Percentiles rank a stretch among this genome's conserved stretches.
Evolutionary conservation across 1,140 invertebrate genomes (phyloP).

Genomic region (Trachymyrmex cornetzi): DNA sequence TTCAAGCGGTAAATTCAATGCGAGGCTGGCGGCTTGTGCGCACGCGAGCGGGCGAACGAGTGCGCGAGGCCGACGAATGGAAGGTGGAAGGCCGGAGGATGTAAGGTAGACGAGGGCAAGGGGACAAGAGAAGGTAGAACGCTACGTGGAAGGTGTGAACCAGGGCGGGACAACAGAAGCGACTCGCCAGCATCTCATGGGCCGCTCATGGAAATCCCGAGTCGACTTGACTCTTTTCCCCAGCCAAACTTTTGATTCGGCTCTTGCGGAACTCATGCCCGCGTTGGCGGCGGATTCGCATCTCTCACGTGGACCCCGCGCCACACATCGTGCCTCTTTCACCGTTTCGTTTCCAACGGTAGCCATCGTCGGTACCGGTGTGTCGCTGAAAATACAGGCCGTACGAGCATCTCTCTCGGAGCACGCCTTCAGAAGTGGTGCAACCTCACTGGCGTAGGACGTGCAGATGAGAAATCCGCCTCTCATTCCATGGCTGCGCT

Average conservation of each 20-base stretch:
- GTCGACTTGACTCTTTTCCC: slow-evolving; percentile 57
- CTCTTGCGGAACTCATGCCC: slow-evolving; percentile 3
- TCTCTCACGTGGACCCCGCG: slow-evolving; percentile 60
- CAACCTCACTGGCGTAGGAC: slow-evolving; percentile 62
- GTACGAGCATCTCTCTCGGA: slow-evolving; percentile 22
- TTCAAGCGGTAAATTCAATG: slow-evolving; percentile 71
- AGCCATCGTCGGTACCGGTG: slow-evolving; percentile 41
- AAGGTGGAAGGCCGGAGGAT: slow-evolving; percentile 47
- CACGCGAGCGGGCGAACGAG: slow-evolving; percentile 28
- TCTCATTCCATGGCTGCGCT: not conserved
- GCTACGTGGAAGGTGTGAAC: slow-evolving; percentile 28
- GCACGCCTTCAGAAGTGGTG: slow-evolving; percentile 57
- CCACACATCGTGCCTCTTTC: not conserved
- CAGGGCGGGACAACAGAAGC: slow-evolving; percentile 54
- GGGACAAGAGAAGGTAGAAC: not conserved
- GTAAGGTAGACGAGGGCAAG: slow-evolving; percentile 35
- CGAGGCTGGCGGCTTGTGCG: slow-evolving; percentile 23
- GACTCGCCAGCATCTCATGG: slow-evolving; percentile 66
- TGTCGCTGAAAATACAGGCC: slow-evolving; percentile 59
- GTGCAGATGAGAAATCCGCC: slow-evolving; percentile 11
- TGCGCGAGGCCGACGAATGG: slow-evolving; percentile 29
- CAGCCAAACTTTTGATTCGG: slow-evolving; percentile 68
- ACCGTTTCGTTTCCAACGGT: slow-evolving; percentile 53
- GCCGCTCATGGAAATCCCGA: slow-evolving; percentile 70
- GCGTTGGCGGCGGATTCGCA: slow-evolving; percentile 69